Base-by-base conservation (phyloP, 2,113 vertebrate species). In the Puffinus mauretanicus region DNA sequence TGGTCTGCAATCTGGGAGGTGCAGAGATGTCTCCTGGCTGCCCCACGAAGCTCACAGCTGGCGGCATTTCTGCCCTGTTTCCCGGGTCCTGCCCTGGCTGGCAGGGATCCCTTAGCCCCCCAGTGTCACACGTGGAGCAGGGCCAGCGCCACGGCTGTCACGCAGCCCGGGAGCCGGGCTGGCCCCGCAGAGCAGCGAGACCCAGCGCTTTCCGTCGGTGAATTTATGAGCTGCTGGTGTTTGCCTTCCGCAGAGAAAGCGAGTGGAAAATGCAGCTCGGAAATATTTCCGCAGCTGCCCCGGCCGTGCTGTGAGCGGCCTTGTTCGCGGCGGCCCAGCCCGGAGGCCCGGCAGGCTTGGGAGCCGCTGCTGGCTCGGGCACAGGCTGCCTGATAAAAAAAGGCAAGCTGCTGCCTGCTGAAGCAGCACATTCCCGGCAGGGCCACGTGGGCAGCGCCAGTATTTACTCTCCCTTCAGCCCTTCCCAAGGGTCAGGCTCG, bases 331-430 rank as follows among this genome's bases (percentile, higher is more conserved):
- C 40, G 1, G 91, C 90, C 96, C 86, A 20, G 66, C 93, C 88
- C 21, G 5, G 86, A 80, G 91, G 89, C 93, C 88, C 76, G 14
- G 82, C 86, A 52, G 93, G 95, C 91, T 80, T 26, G 2, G 94
- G 96, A 91, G 92, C 52, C 2, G 29, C 86, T 71, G 95, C 91
- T 94, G 95, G 95, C 93, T 86, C 75, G 11, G 0, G 49, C 47
- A 29, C 82, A 34, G 64, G 44, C 81, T 85, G 82, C 81, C 52
- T 52, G 92, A 61, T 66, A 54, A 72, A 91, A 91, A 67, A 76
- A 72, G 69, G 60, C 95, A 88, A 76, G 96, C 83, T 88, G 94
- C 92, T 90, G 94, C 96, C 95, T 96, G 96, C 96, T 94, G 97
- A 96, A 96, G 72, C 95, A 94, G 97, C 96, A 93, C 94, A 87